Percentiles rank a stretch among this genome's conserved stretches.
phyloP scores from a whole-genome alignment of 2,888 invertebrate genomes.

The Drosophila rubida region DNA sequence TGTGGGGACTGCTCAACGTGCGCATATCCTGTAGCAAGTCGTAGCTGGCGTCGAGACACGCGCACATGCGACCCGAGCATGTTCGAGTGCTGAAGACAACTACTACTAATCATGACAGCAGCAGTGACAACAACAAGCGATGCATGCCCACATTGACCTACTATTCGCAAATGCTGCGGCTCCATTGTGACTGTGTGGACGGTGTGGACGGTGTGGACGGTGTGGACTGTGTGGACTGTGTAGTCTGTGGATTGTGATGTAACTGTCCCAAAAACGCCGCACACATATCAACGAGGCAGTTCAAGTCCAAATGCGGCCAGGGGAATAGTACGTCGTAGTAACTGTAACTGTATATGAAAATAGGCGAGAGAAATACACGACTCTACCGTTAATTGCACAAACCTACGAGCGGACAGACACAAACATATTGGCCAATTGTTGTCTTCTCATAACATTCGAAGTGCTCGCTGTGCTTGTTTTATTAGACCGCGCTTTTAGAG shows the following conservation, averaged over 20 bases:
- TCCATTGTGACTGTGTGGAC: constrained; percentile 51
- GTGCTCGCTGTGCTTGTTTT: constrained; percentile 46
- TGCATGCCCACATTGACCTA: constrained; percentile 75
- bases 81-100: constrained; percentile 42
- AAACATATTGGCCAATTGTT: constrained; percentile 65
- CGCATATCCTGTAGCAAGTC: constrained; percentile 18
- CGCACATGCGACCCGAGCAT: constrained; percentile 24
- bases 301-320: constrained; percentile 76
- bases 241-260: constrained; percentile 61
- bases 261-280: constrained; percentile 80
- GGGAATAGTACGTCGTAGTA: constrained; percentile 45
- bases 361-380: constrained; percentile 55
- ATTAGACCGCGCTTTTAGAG: constrained; percentile 79
- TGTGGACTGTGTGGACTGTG: constrained; percentile 23
- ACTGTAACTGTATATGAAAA: constrained; percentile 17
- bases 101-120: constrained; percentile 62
- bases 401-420: constrained; percentile 33
- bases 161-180: constrained; percentile 69
- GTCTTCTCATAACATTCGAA: constrained; percentile 72
- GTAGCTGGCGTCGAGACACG: constrained; percentile 7
- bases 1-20: constrained; percentile 8
- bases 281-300: constrained; percentile 80
- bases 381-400: constrained; percentile 76
- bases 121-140: constrained; percentile 23
- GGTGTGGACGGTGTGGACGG: constrained; percentile 24